Base-by-base conservation (phyloP, 1,140 invertebrate species). In the Drosophila pandora region DNA sequence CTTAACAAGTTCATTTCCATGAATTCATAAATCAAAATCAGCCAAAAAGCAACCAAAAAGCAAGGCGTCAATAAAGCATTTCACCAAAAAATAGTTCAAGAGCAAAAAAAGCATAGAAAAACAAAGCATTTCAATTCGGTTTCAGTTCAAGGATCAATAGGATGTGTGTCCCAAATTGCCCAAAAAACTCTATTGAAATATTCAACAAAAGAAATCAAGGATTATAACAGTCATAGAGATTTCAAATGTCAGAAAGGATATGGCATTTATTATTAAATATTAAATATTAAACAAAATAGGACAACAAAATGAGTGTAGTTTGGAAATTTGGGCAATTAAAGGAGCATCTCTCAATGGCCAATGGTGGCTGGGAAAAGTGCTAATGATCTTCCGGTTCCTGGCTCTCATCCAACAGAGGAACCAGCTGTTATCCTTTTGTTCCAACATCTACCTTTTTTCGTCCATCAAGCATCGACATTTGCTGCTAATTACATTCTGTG, bases 401-500 rank as follows among this genome's bases (percentile, higher is more conserved):
- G 23, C 63, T 48, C 32, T 9, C 22, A 12, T 52, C 49, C 17
- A 52, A 52, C 47, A 43, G 22, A 9, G 54, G 28, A 2, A 23
- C 52, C 65, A 69, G 65, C 65, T 69, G 65, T 49, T 69, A 50
- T 6, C n/a, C 43, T 39, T 2, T n/a, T 30, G 23, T 45, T 13
- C 37, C 63, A 73, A 62, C 50, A 57, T 17, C 17, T 1, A 17
- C 17, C 17, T 17, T 17, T 17, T 45, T 41, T 73, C 39, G 50
- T 63, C 69, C 67, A 69, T 69, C 64, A 56, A 48, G 50, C 63
- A 56, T 82, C 75, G 72, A 77, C 83, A 83, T 88, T 88, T 88
- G 83, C 76, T 88, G 83, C 83, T 88, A 88, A 88, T 88, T 88
- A 88, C 83, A 83, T 88, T 88, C 68, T 88, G 83, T 79, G 83